Base-by-base conservation (phyloP, 2,113 vertebrate genomes). In the Danionella cerebrum region DNA sequence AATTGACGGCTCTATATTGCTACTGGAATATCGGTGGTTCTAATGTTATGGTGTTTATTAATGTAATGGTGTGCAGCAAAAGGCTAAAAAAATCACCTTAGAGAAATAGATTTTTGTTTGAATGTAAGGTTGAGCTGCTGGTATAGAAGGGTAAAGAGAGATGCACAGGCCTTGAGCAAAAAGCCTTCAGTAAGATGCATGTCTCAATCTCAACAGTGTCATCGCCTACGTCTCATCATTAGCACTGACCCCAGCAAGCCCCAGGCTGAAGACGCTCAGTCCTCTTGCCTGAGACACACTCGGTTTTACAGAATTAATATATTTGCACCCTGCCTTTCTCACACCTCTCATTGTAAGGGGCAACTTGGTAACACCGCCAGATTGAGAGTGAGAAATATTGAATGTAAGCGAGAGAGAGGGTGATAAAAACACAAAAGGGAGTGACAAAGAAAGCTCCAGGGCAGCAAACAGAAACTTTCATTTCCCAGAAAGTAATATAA, bases 151-250 rank as follows among this genome's bases (percentile, higher is more conserved):
- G 39, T 31, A 16, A 27, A n/a, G 35, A 71, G 24, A 63, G 36
- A 47, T 24, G 16, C 33, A 14, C 16, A 29, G 7, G 25, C 41
- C 22, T 67, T 69, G 45, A 67, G 58, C 60, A 65, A 65, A 73
- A 33, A 67, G 69, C 42, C 65, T 72, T 74, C 76, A 77, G 67
- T 44, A 58, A 70, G 73, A 76, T 3, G 48, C 63, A 76, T 69
- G 64, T 68, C 65, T 74, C 57, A 69, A 74, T 65, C 35, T 51
- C 53, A 51, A 35, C 42, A 60, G 53, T 14, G 64, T 55, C 71
- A 70, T 62, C 54, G 31, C 57, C 35, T 54, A 22, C 41, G 33
- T 38, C 55, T 70, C 50, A 65, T 68, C 59, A 59, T 65, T 53
- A 63, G 21, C 47, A n/a, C 60, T 55, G 48, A 55, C 39, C 53